These are phyloP conservation scores for Spodoptera litura DNA, from an alignment of 1,140 invertebrate species.

Conservation along the genomic window DNA sequence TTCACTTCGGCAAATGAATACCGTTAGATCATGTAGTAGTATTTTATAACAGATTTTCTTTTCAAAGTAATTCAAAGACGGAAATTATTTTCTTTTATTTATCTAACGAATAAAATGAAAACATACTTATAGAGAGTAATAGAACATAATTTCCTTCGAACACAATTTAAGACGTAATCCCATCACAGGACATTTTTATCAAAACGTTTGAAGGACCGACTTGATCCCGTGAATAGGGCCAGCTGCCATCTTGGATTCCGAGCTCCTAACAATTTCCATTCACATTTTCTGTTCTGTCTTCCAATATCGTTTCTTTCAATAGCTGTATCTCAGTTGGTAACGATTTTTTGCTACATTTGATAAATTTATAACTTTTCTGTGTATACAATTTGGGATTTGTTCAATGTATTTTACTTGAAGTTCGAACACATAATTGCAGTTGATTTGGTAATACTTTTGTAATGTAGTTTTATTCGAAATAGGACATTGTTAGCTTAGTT, in stretches of 20 bases:
- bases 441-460: too few relatives aligned
- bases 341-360: constrained; percentile 29
- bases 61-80: neutral
- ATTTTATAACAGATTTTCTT: too few relatives aligned
- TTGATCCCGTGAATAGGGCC: constrained; percentile 23
- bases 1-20: too few relatives aligned
- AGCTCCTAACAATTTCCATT: constrained; percentile 28
- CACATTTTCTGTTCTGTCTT: constrained; percentile 37
- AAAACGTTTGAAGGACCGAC: constrained; percentile 10
- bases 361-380: constrained; percentile 42
- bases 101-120: neutral
- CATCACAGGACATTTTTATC: constrained; percentile 15
- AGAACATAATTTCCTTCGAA: constrained; percentile 1
- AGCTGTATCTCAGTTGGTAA: constrained; percentile 36
- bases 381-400: constrained; percentile 9
- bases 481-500: too few relatives aligned
- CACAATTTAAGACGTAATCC: constrained; percentile 6
- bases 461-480: too few relatives aligned
- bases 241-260: constrained; percentile 24
- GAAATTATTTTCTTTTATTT: neutral
- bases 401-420: neutral
- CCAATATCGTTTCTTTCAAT: constrained; percentile 40
- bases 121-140: too few relatives aligned
- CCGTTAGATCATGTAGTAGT: too few relatives aligned
- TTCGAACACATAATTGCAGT: too few relatives aligned